These are phyloP conservation scores for Agrenia bidenticulata DNA, from an alignment of 2,888 invertebrate species.

Conservation along the genomic window DNA sequence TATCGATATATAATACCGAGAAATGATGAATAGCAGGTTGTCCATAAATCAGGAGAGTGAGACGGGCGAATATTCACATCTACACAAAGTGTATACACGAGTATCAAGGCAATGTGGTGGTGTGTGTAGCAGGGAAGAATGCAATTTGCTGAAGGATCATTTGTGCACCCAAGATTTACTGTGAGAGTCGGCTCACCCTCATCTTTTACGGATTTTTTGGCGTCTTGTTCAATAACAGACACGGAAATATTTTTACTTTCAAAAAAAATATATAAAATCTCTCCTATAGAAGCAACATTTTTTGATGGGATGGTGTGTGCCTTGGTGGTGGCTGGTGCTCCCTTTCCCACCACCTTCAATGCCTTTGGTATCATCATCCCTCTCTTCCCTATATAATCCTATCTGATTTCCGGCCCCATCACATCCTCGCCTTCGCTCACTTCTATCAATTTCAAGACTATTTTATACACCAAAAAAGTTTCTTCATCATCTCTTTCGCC, in stretches of 20 bases:
- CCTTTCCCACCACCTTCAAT: background rate
- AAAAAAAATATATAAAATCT: no score
- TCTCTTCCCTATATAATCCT: background rate
- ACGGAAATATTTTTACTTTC: no score
- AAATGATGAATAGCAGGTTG: no score
- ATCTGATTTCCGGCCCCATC: conserved; percentile 8
- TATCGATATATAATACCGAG: no score
- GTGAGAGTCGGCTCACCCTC: background rate
- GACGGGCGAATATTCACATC: no score
- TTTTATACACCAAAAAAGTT: conserved; percentile 3
- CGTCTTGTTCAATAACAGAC: no score
- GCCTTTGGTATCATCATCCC: background rate
- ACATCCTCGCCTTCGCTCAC: conserved; percentile 6
- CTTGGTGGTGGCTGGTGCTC: conserved; percentile 6
- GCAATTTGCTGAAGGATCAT: conserved; percentile 6
- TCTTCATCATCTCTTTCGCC: background rate
- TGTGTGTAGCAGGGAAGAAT: background rate
- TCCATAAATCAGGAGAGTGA: no score
- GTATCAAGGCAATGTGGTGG: no score
- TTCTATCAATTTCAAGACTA: background rate
- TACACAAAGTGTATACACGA: no score
- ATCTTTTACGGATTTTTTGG: background rate
- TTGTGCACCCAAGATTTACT: background rate
- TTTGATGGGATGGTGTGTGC: conserved; percentile 8
- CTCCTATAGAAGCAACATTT: no score